Conservation (phyloP, 2,113 vertebrate species). For the Brevimyrus niger region DNA sequence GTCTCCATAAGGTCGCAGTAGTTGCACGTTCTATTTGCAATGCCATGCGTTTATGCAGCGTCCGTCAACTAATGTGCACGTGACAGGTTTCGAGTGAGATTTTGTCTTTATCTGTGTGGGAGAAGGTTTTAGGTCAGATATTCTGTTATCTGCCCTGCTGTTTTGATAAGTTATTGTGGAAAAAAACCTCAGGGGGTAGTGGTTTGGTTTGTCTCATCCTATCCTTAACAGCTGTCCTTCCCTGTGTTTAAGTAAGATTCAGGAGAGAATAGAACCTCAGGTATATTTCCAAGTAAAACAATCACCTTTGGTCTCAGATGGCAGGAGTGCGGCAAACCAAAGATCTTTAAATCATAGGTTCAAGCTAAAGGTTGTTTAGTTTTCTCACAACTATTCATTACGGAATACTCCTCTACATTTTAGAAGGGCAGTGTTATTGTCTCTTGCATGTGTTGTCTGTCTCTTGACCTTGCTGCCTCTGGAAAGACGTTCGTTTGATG, state of each 20-base stretch:
- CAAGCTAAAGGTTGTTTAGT: slow-evolving; percentile 56
- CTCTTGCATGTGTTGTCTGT: background rate
- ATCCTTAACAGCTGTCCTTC: background rate
- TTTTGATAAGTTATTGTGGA: background rate
- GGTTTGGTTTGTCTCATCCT: background rate
- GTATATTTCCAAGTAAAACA: slow-evolving; percentile 22
- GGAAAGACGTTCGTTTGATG: slow-evolving; percentile 7
- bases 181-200: background rate
- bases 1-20: background rate
- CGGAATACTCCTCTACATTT: slow-evolving; percentile 29
- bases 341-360: slow-evolving; percentile 56
- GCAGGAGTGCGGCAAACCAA: slow-evolving; percentile 39
- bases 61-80: no score
- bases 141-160: background rate
- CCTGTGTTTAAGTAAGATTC: slow-evolving; percentile 6
- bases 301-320: slow-evolving; percentile 44
- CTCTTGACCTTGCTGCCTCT: slow-evolving; percentile 3
- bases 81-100: background rate
- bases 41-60: background rate
- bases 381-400: slow-evolving; percentile 52
- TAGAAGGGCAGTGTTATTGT: slow-evolving; percentile 26
- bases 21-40: background rate
- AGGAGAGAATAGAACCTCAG: background rate
- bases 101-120: background rate
- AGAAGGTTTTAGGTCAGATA: background rate